A percentile compares a stretch with the other conserved stretches of the same genome.
phyloP scores from a whole-genome alignment of 1,140 invertebrate genomes.

The Prorops nasuta region DNA sequence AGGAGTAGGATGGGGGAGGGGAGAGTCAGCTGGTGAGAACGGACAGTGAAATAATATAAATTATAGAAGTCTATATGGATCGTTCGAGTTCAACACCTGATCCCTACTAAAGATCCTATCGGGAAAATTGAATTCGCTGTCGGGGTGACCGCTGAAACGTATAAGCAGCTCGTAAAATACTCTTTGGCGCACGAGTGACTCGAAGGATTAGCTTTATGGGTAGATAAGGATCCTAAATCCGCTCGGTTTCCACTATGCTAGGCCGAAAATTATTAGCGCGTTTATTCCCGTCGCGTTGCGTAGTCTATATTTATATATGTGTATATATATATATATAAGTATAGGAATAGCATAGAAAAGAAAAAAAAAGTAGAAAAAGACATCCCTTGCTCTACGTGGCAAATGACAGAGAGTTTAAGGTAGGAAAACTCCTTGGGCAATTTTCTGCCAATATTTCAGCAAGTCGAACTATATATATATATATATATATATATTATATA shows the following conservation, averaged over 20 bases:
- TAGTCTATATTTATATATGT: background rate
- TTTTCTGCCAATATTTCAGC: conserved; percentile 29
- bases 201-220: conserved; percentile 50
- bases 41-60: background rate
- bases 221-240: conserved; percentile 54
- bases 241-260: conserved; percentile 24
- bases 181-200: conserved; percentile 49
- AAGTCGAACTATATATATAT: conserved; percentile 28
- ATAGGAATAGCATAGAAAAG: too few species aligned
- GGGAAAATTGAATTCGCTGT: conserved; percentile 56
- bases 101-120: conserved; percentile 56
- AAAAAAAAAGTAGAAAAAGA: too few species aligned
- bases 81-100: conserved; percentile 42
- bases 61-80: background rate
- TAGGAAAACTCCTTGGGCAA: too few species aligned
- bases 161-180: conserved; percentile 58
- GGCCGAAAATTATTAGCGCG: background rate
- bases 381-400: too few species aligned
- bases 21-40: background rate
- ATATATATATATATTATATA: too few species aligned
- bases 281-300: background rate
- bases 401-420: too few species aligned
- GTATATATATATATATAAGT: background rate
- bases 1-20: background rate
- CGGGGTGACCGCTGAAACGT: conserved; percentile 55